phyloP scores from a whole-genome alignment of 1,140 invertebrate species.

The Pseudomyrmex flavicornis region DNA sequence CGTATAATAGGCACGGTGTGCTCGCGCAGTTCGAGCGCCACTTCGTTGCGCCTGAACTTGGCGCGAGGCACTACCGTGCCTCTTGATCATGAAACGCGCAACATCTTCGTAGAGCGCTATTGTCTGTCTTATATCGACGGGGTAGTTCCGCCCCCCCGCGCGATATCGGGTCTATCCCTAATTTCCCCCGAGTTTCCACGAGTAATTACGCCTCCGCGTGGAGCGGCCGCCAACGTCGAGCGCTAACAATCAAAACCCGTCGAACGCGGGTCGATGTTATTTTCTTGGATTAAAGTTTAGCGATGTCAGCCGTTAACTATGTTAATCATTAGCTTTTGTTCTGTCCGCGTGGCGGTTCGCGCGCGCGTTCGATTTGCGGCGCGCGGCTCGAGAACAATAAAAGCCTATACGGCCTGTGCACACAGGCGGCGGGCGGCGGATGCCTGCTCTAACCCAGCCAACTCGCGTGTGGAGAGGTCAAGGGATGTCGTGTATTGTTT shows the following conservation, averaged over 20 bases:
- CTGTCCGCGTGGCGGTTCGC: background rate
- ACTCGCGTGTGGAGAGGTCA: constrained; percentile 65
- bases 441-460: constrained; percentile 14
- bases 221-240: constrained; percentile 15
- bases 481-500: constrained; percentile 77
- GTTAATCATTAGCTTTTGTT: constrained; percentile 59
- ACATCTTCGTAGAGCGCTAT: background rate
- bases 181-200: constrained; percentile 57
- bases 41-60: no score
- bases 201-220: constrained; percentile 66
- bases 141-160: no score
- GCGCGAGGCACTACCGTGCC: no score
- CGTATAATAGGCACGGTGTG: no score
- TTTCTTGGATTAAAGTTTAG: constrained; percentile 55
- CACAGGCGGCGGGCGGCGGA: background rate
- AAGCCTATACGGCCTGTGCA: constrained; percentile 18
- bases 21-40: no score
- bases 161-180: constrained; percentile 61
- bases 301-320: constrained; percentile 53
- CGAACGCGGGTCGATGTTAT: constrained; percentile 39
- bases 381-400: constrained; percentile 28
- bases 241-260: constrained; percentile 65
- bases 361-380: constrained; percentile 37
- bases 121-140: constrained; percentile 28
- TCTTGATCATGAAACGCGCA: background rate